Percentiles rank a stretch among this genome's conserved stretches.
phyloP scores from a whole-genome alignment of 2,113 vertebrate species.

The Polypterus bichir region DNA sequence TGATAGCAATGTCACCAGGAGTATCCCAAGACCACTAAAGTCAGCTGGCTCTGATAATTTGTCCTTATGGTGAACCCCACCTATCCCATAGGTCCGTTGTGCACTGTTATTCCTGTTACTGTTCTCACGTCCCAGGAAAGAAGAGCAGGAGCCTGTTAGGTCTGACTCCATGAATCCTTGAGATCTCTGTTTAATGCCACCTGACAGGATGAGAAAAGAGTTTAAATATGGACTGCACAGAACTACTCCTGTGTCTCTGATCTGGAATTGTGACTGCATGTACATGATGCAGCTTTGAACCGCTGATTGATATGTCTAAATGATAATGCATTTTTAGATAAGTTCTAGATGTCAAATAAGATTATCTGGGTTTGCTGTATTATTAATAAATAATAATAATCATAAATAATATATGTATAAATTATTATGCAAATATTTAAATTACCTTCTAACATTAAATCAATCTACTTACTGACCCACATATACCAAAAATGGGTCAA shows the following conservation, averaged over 20 bases:
- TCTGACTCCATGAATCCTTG: conserved; percentile 24
- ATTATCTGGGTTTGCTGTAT: no score
- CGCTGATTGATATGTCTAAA: neutral
- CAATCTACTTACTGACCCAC: no score
- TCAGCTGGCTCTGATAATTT: neutral
- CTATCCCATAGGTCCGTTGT: conserved; percentile 24
- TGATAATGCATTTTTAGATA: no score
- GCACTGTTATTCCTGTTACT: conserved; percentile 31
- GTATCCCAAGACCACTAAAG: neutral
- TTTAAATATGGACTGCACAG: conserved; percentile 18
- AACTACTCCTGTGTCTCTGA: neutral
- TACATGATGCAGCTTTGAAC: conserved; percentile 1
- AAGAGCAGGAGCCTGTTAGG: conserved; percentile 28
- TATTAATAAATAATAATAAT: no score
- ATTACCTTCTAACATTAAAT: no score
- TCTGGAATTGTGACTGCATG: no score
- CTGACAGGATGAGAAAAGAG: conserved; percentile 25
- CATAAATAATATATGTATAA: no score
- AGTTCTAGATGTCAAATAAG: no score
- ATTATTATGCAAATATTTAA: no score
- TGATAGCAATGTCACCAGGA: no score
- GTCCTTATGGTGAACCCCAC: conserved; percentile 17
- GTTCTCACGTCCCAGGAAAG: conserved; percentile 31
- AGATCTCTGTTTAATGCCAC: conserved; percentile 28
- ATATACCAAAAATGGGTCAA: no score